Conservation (phyloP, 2,888 invertebrate genomes). For the Brachypalpus laphriformis region DNA sequence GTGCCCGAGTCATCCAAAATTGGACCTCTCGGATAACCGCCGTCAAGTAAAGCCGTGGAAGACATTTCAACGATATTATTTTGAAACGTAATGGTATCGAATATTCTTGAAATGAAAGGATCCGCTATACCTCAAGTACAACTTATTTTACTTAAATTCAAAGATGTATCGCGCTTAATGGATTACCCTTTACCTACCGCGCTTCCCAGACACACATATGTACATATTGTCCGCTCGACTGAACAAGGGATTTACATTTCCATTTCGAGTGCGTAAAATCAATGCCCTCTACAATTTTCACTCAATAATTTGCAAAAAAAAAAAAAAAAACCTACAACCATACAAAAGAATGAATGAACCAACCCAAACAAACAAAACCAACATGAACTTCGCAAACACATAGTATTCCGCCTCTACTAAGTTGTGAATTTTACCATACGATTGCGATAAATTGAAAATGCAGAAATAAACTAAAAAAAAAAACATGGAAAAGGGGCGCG, state of each 20-base stretch:
- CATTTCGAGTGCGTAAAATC: conserved; percentile 55
- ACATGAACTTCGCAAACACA: conserved; percentile 52
- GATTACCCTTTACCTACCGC: too few species aligned
- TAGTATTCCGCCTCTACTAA: conserved; percentile 2
- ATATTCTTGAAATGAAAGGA: too few species aligned
- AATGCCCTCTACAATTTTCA: conserved; percentile 35
- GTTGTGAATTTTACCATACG: conserved; percentile 27
- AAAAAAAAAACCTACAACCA: conserved; percentile 23
- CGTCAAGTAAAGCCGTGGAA: too few species aligned
- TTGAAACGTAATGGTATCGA: too few species aligned
- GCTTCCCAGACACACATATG: neutral
- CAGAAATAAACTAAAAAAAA: neutral
- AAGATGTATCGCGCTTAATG: too few species aligned
- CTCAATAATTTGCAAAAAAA: conserved; percentile 38
- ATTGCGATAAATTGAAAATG: conserved; percentile 51
- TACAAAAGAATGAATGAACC: conserved; percentile 49
- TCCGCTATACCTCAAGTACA: too few species aligned
- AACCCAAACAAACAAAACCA: conserved; percentile 63
- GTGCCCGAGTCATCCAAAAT: too few species aligned
- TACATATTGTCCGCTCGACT: conserved; percentile 42
- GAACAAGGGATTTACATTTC: conserved; percentile 43
- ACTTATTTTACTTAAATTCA: too few species aligned
- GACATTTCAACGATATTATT: too few species aligned
- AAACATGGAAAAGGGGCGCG: conserved; percentile 27
- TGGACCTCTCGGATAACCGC: too few species aligned